A percentile compares a stretch with the other conserved stretches of the same genome.
These are phyloP conservation scores for Lissocephala sabroskyi DNA, from an alignment of 2,888 invertebrate genomes.

Conservation along the genomic window DNA sequence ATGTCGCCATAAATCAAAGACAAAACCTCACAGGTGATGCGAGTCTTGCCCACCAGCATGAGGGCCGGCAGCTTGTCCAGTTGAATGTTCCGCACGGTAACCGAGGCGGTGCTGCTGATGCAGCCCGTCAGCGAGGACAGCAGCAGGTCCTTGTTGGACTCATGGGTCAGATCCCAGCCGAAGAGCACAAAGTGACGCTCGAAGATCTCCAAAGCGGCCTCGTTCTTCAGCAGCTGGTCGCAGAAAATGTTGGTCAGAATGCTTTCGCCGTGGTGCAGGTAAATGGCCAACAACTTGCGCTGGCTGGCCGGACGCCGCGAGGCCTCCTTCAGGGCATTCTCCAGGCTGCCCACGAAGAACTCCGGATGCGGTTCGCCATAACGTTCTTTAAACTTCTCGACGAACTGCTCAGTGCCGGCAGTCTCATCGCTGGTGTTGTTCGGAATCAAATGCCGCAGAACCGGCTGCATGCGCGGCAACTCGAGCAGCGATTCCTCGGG, in stretches of 20 bases:
- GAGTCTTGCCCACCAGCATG: constrained; percentile 89
- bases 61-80: constrained; percentile 91
- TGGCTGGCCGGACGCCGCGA: constrained; percentile 91
- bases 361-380: constrained; percentile 87
- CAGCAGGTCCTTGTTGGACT: constrained; percentile 88
- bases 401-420: constrained; percentile 88
- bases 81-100: constrained; percentile 88
- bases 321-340: constrained; percentile 92
- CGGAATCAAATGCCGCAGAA: constrained; percentile 86
- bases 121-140: constrained; percentile 82
- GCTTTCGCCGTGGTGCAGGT: constrained; percentile 96
- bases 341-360: constrained; percentile 92
- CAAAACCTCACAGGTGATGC: constrained; percentile 91
- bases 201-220: constrained; percentile 91
- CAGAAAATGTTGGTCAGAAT: constrained; percentile 98
- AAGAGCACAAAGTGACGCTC: constrained; percentile 93
- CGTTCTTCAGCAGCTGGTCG: constrained; percentile 92
- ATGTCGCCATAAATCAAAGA: constrained; percentile 94
- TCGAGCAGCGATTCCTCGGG: constrained; percentile 93
- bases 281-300: constrained; percentile 94
- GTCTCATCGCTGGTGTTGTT: constrained; percentile 89
- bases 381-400: constrained; percentile 86
- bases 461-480: constrained; percentile 79
- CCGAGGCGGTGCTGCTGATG: constrained; percentile 87
- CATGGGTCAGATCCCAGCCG: constrained; percentile 97